Base-by-base conservation (phyloP, 1,140 invertebrate species). In the Metopolophium dirhodum region DNA sequence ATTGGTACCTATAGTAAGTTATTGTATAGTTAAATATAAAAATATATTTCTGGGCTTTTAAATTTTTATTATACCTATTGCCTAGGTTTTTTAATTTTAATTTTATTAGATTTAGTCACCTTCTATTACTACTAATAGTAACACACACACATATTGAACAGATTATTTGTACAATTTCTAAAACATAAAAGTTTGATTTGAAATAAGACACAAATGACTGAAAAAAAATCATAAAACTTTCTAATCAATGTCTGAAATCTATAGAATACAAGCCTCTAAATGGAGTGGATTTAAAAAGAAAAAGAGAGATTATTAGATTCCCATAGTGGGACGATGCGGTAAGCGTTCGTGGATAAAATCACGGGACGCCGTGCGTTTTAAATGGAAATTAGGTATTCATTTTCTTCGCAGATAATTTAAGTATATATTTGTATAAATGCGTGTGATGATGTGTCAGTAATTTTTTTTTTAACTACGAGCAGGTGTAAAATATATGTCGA, bases 301-400 rank as follows among this genome's bases (percentile, higher is more conserved):
- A 54, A 89, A 54, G 49, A 54, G 86, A 51, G 23, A 54, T 89
- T 89, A 23, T 54, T 89, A 35, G 20, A 89, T 54, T 54, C 47
- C 26, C 47, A 23, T 89, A 37, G 87, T 89, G 87, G 86, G 49
- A 35, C 35, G 8, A 54, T 54, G 87, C 20, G 47, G n/a, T 89
- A 37, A 49, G 86, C 49, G 86, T 87, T 87, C 45, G 18, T 87
- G 85, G 37, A 87, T 47, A 37, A 47, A 88, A 88, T 51, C 20
- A 23, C 22, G 49, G 49, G 47, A 35, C 22, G 49, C 49, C 22
- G 86, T 51, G n/a, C n/a, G 20, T 57, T 41, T 57, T 89, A 89
- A 89, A 89, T 54, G 49, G 87, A 89, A 89, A 89, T 89, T 54
- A 57, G 35, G 49, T 89, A 57, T 89, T 89, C 61, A 57, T 89